phyloP scores from a whole-genome alignment of 1,140 invertebrate species.

The Bombus sylvicola region DNA sequence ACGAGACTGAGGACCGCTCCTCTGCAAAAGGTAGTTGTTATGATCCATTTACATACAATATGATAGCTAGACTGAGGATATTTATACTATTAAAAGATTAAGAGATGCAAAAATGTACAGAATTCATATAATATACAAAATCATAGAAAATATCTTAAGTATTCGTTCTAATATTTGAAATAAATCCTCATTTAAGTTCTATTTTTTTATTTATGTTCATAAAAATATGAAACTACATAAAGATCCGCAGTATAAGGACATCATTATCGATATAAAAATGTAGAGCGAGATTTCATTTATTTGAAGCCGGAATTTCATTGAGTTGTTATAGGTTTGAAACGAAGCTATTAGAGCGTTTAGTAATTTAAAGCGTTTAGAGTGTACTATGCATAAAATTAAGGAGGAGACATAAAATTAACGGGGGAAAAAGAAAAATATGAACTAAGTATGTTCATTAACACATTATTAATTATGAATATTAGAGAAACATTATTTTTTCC shows the following conservation, averaged over 20 bases:
- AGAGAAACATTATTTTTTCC: neutral
- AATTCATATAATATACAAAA: neutral
- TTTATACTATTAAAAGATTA: neutral
- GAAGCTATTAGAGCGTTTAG: no score
- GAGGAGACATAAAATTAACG: no score
- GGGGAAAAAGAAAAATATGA: no score
- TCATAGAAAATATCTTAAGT: no score
- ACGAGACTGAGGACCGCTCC: slow-evolving; percentile 62
- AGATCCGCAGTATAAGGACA: neutral
- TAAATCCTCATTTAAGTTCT: no score
- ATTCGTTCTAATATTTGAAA: no score
- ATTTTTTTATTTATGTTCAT: neutral
- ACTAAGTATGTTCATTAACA: neutral
- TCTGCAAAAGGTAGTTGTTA: slow-evolving; percentile 50
- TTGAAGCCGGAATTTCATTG: neutral
- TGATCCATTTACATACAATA: neutral
- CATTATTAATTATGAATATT: neutral
- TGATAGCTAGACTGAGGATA: neutral
- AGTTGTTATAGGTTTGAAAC: no score
- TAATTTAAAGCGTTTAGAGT: no score
- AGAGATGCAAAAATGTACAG: neutral
- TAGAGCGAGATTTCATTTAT: neutral
- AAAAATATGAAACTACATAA: neutral
- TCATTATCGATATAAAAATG: neutral
- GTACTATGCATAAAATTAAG: no score